Conservation (phyloP, 2,113 vertebrate genomes). For the Percina caprodes region DNA sequence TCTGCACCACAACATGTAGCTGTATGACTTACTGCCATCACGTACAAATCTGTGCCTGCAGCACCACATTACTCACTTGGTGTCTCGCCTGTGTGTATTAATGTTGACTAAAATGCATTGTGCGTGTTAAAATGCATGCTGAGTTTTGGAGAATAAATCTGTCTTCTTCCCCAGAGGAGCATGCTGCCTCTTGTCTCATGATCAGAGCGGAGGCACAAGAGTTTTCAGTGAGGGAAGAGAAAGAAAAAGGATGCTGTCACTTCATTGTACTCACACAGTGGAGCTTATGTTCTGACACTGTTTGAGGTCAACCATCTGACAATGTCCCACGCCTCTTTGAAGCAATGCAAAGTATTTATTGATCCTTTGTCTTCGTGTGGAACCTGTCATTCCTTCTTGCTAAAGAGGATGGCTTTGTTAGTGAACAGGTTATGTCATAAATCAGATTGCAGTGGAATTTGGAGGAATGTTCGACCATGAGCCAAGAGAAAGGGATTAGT, state of each 20-base stretch:
- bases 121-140: neutral
- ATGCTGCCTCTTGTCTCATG: slow-evolving; percentile 45
- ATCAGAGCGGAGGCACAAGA: slow-evolving; percentile 17
- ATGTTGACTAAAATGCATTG: neutral
- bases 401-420: neutral
- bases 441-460: neutral
- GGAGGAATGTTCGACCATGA: no score
- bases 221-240: neutral
- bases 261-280: neutral
- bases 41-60: neutral
- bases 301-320: slow-evolving; percentile 40
- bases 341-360: neutral
- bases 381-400: slow-evolving; percentile 3
- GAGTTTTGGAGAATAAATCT: neutral
- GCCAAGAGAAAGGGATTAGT: neutral
- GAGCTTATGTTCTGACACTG: slow-evolving; percentile 31
- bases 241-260: slow-evolving; percentile 15
- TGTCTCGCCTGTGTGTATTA: neutral
- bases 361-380: slow-evolving; percentile 5
- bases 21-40: neutral
- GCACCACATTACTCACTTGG: neutral
- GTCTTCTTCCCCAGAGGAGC: slow-evolving; percentile 3
- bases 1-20: neutral
- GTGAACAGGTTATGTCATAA: neutral
- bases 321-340: slow-evolving; percentile 19